Evolutionary conservation across 2,113 vertebrate species (phyloP), one percentile per base, ranked within the genome.

Genomic region (Loxodonta africana): DNA sequence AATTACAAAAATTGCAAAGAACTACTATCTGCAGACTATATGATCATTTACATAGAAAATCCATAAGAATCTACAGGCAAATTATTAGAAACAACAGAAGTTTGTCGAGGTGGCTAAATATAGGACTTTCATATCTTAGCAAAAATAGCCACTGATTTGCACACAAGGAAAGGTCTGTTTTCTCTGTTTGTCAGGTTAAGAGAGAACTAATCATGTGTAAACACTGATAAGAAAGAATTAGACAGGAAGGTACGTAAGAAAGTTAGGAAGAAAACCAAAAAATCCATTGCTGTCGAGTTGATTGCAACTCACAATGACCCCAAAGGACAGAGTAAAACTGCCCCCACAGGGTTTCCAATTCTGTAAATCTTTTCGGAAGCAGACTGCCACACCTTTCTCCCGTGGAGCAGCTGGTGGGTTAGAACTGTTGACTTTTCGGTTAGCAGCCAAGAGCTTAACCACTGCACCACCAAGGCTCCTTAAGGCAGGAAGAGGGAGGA

Each of bases 91-190:
- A 92, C 77, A 92, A 62, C 15, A 11, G 23, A 1, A 5, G 30
- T 46, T 20, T 94, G 57, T 57, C 30, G 74, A 96, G 30, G 76
- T 86, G 48, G 76, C 67, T 60, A 87, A 17, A 91, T 48, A 74
- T 0, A 73, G 6, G 26, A 73, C 57, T 88, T 89, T 89, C 80
- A 95, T 81, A 76, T 2, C 11, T 44, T 44, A 44, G 80, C 41
- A 91, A 95, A 97, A 95, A 60, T 3, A 89, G 67, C 30, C 37
- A 85, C 74, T 46, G 73, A 89, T 95, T 67, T 80, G 85, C 28
- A 48, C 67, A 37, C 80, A 48, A 51, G 37, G 37, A 37, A 37
- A 30, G 20, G 15, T 33, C 69, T 25, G 51, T 41, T 73, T 80
- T 37, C 37, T 37, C 37, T 37, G 37, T 37, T 37, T 37, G 37